Evolutionary conservation across 2,797 vertebrate species (phyloP).

Genomic region (Mormyrus hasselquistii): DNA sequence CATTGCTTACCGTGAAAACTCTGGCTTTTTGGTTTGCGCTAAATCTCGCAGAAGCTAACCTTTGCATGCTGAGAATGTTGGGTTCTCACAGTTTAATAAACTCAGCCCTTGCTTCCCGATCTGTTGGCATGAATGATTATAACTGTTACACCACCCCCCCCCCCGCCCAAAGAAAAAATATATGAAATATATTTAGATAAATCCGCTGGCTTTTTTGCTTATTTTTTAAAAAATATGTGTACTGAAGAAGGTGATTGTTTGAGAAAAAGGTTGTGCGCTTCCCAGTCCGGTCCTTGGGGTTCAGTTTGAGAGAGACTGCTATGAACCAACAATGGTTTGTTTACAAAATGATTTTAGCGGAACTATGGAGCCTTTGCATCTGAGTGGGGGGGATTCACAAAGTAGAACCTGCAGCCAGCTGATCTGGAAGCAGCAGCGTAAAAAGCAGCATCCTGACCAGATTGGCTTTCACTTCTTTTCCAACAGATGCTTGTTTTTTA

Average conservation of each 20-base stretch:
- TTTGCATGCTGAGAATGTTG: not conserved
- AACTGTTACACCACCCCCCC: not conserved
- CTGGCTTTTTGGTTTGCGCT: slow-evolving; percentile 16
- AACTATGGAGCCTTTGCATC: not conserved
- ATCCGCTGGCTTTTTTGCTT: not conserved
- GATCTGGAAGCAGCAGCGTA: not conserved
- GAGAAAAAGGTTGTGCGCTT: not conserved
- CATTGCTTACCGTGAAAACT: slow-evolving; percentile 20
- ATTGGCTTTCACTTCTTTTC: not conserved
- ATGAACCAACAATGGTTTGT: not conserved
- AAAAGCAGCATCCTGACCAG: not conserved
- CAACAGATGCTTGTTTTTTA: not conserved
- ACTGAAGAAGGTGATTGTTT: not conserved
- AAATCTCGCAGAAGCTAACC: slow-evolving; percentile 9
- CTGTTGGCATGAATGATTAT: not conserved
- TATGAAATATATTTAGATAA: not conserved
- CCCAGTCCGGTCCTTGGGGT: not conserved
- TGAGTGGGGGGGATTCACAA: not conserved
- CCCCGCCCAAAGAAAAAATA: not conserved
- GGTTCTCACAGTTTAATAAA: slow-evolving; percentile 5
- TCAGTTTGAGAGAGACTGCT: not conserved
- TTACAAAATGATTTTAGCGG: not conserved
- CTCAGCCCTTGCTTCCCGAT: not conserved
- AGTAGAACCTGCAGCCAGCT: not conserved
- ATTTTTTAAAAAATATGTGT: not conserved